Evolutionary conservation across 2,797 vertebrate genomes (phyloP), one percentile per base, ranked within the genome.

Genomic region (Psittacula echo): DNA sequence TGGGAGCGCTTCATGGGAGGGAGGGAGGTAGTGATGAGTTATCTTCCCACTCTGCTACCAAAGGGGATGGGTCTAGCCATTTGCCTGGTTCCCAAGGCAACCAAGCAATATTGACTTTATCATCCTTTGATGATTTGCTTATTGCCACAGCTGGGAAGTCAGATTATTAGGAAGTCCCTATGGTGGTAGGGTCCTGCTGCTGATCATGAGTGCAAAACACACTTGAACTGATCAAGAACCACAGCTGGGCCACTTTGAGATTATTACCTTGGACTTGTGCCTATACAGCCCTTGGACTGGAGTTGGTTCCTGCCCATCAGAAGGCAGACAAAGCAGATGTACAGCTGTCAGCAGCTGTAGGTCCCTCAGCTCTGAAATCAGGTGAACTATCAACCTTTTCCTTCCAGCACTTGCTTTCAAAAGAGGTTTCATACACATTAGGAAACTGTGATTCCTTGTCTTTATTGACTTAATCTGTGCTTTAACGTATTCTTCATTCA

Each of bases 131-230:
- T 95, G 88, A 77, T 95, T 84, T 93, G 84, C 53, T 87, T 96
- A 80, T 92, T 95, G 87, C 75, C 92, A 93, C 95, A 96, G 92
- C 95, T 97, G 94, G 78, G 84, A 96, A 92, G 75, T 89, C 29
- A 53, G 65, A 93, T 94, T 94, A 68, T 75, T 87, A 24, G 19
- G 85, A 95, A 95, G 87, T 92, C 72, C 53, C 90, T 39, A 22
- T 83, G 78, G 86, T 56, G 83, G 78, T 74, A 94, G 81, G 42
- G 68, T 74, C 90, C 85, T 92, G 68, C 87, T 90, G 68, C 68
- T 87, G 67, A 89, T 95, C 84, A 53, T 42, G 68, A 94, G 56
- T 48, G 85, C 48, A 83, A 95, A 95, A 67, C 6, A 22, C 56
- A 71, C 90, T 95, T 89, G 86, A 90, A 67, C 78, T 80, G 85